A percentile compares a stretch with the other conserved stretches of the same genome.
Evolutionary conservation across 1,140 invertebrate genomes (phyloP).

Genomic region (Acromyrmex heyeri): DNA sequence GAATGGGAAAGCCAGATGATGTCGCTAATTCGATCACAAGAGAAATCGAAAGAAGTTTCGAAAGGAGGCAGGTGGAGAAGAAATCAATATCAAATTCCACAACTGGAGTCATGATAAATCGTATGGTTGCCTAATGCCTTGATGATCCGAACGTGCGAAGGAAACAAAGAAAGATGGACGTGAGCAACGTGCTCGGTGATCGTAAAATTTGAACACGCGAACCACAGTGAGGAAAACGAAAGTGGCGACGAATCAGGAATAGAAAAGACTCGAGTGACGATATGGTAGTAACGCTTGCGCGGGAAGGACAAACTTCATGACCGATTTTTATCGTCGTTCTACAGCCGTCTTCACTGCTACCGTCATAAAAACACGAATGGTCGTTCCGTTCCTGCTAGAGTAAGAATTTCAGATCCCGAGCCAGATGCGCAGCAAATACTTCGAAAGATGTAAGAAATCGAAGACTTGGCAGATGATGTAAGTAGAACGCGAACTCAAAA

Average conservation of each 20-base stretch:
- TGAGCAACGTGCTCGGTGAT: not conserved
- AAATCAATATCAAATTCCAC: constrained; percentile 55
- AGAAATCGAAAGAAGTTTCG: not conserved
- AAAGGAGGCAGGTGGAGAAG: not conserved
- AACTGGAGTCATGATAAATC: constrained; percentile 29
- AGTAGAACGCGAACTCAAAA: not conserved
- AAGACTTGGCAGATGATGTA: not conserved
- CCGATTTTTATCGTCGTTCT: constrained; percentile 80
- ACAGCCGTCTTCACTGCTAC: constrained; percentile 15
- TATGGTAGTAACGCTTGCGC: constrained; percentile 12
- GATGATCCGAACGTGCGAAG: constrained; percentile 49
- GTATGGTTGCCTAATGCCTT: constrained; percentile 11
- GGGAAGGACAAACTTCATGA: constrained; percentile 75
- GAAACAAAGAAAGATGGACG: not conserved
- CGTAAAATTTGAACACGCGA: constrained; percentile 57
- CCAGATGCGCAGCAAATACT: constrained; percentile 1
- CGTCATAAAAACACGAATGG: constrained; percentile 76
- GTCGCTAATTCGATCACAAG: not conserved
- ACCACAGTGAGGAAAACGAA: not conserved
- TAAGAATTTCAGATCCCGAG: constrained; percentile 61
- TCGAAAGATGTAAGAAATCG: constrained; percentile 15
- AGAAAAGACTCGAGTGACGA: not conserved
- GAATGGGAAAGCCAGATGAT: not conserved
- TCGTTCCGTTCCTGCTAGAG: constrained; percentile 47
- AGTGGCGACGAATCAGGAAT: constrained; percentile 32